A percentile compares a stretch with the other conserved stretches of the same genome.
phyloP scores from a whole-genome alignment of 2,797 vertebrate species.

The Champsocephalus esox region DNA sequence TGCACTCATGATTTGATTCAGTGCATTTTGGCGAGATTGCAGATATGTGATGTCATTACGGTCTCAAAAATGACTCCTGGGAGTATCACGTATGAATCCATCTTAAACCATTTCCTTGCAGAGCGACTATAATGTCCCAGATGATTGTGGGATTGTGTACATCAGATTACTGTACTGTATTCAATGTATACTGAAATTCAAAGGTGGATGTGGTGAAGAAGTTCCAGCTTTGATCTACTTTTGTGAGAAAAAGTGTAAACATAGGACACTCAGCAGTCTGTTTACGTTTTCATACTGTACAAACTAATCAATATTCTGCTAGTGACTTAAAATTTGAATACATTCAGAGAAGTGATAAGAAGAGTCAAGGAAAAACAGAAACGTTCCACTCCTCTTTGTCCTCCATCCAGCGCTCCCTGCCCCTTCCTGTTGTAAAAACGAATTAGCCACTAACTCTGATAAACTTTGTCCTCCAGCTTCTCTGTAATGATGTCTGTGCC shows the following conservation, averaged over 20 bases:
- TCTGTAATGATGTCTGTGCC: slow-evolving; percentile 40
- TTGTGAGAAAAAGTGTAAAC: not conserved
- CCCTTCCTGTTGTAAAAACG: slow-evolving; percentile 32
- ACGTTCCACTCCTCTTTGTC: not conserved
- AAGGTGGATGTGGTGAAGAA: not conserved
- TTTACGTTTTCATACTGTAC: not conserved
- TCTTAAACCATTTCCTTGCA: too few species aligned
- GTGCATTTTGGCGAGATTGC: not conserved
- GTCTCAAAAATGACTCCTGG: not conserved
- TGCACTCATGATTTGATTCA: not conserved
- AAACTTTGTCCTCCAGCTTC: slow-evolving; percentile 37
- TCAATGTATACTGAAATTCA: too few species aligned
- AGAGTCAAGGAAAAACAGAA: not conserved
- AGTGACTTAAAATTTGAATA: slow-evolving; percentile 16
- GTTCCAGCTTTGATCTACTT: not conserved
- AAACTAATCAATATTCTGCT: slow-evolving; percentile 3
- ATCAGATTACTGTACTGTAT: not conserved
- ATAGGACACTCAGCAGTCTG: not conserved
- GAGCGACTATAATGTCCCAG: not conserved
- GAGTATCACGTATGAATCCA: not conserved
- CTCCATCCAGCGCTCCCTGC: not conserved
- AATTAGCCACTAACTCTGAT: slow-evolving; percentile 57
- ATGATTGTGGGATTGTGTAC: not conserved
- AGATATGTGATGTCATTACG: not conserved
- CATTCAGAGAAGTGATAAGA: slow-evolving; percentile 1